Evolutionary conservation across 2,113 vertebrate genomes (phyloP), one percentile per base, ranked within the genome.

Genomic region (Cephalopterus ornatus): DNA sequence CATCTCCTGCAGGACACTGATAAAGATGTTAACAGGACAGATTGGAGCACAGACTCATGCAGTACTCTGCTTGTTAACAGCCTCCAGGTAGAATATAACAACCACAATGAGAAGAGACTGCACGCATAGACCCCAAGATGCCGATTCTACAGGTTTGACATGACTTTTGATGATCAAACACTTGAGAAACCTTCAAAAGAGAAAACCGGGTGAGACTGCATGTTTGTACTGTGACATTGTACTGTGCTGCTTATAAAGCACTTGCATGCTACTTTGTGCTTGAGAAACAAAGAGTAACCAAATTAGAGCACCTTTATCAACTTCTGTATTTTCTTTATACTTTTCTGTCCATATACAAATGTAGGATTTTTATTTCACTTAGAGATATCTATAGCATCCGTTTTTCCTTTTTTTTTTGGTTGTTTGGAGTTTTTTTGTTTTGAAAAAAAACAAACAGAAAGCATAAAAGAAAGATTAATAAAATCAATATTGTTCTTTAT

Each of bases 351-450:
- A 6, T 49, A 50, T 32, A 58, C 2, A 78, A 68, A 44, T 2
- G 0, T 28, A 62, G 8, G 6, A 21, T 42, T 47, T 72, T 72
- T 85, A 32, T 91, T 89, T 93, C 16, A 67, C 9, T 37, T 58
- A 46, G 4, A 12, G 2, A 0, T 23, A 37, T 30, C 59, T 14
- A 63, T 12, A 82, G 1, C 3, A 37, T 27, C n/a, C n/a, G n/a
- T n/a, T n/a, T n/a, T n/a, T 5, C 5, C 5, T 9, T 35, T 50
- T 27, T 19, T 32, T 16, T 8, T 16, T 22, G 5, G 14, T 44
- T 27, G 26, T 50, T 50, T 50, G 14, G 44, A 14, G 17, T 4
- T 8, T 16, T 26, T 17, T 21, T 6, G 3, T 5, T 12, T 44
- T 72, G 23, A 49, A 88, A 87, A 61, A 9, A 50, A 26, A 42